These are phyloP conservation scores for Notolepis coatsorum DNA, from an alignment of 2,797 vertebrate genomes.

Conservation along the genomic window DNA sequence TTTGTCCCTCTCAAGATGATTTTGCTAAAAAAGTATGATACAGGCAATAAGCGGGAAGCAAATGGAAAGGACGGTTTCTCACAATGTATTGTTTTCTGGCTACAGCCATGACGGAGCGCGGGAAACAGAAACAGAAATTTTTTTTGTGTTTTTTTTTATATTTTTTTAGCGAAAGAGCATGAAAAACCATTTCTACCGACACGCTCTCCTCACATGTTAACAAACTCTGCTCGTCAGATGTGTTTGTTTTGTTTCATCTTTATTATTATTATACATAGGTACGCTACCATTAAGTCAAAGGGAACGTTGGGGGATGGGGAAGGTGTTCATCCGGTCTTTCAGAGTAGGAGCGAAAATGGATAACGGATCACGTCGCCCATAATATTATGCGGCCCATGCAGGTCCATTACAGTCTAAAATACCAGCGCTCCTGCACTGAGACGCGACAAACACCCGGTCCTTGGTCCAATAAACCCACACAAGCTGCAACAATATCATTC, in stretches of 20 bases:
- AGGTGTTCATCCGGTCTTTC: constrained; percentile 30
- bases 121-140: constrained; percentile 26
- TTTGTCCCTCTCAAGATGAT: constrained; percentile 29
- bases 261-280: constrained; percentile 50
- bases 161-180: constrained; percentile 24
- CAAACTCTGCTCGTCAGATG: constrained; percentile 35
- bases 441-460: constrained; percentile 35
- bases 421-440: constrained; percentile 37
- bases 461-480: constrained; percentile 65
- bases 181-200: constrained; percentile 36
- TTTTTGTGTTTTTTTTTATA: too few species aligned
- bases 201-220: constrained; percentile 29
- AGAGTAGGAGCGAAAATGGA: constrained; percentile 31
- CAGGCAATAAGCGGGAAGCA: constrained; percentile 60
- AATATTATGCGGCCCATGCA: constrained; percentile 66
- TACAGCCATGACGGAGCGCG: constrained; percentile 39
- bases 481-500: constrained; percentile 77
- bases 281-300: constrained; percentile 55
- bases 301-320: constrained; percentile 47
- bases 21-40: constrained; percentile 39
- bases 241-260: constrained; percentile 11
- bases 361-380: constrained; percentile 67
- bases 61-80: constrained; percentile 60
- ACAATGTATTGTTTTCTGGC: constrained; percentile 9
- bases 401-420: constrained; percentile 45